A percentile compares a stretch with the other conserved stretches of the same genome.
phyloP scores from a whole-genome alignment of 1,140 invertebrate species.

The Ruditapes philippinarum region DNA sequence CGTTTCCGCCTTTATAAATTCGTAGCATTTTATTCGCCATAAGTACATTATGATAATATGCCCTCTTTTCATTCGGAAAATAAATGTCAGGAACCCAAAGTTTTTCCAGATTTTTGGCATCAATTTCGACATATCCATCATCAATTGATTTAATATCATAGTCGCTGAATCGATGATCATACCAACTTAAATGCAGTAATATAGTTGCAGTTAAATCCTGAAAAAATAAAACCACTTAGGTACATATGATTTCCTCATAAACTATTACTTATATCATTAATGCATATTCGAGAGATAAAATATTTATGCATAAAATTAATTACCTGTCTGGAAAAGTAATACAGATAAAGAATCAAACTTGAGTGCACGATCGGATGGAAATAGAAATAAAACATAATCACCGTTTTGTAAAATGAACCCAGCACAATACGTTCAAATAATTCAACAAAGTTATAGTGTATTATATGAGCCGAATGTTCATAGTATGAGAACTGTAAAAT shows the following conservation, averaged over 20 bases:
- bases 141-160: conserved; percentile 55
- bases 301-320: too few species aligned
- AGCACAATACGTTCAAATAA: too few species aligned
- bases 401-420: too few species aligned
- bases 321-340: too few species aligned
- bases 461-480: too few species aligned
- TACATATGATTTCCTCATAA: neutral
- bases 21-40: conserved; percentile 87
- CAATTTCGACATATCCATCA: conserved; percentile 72
- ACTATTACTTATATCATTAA: neutral
- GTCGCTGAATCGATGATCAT: conserved; percentile 69
- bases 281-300: too few species aligned
- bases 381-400: too few species aligned
- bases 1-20: conserved; percentile 83
- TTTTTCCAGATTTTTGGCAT: conserved; percentile 78
- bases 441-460: too few species aligned
- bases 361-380: too few species aligned
- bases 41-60: conserved; percentile 86
- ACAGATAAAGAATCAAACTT: too few species aligned
- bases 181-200: conserved; percentile 78
- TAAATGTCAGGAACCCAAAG: conserved; percentile 87
- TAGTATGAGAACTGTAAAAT: too few species aligned
- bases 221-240: conserved; percentile 34
- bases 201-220: conserved; percentile 81
- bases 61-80: conserved; percentile 87